Base-by-base conservation (phyloP, 92 coral and sea anemone genomes). In the Pocillopora grandis region DNA sequence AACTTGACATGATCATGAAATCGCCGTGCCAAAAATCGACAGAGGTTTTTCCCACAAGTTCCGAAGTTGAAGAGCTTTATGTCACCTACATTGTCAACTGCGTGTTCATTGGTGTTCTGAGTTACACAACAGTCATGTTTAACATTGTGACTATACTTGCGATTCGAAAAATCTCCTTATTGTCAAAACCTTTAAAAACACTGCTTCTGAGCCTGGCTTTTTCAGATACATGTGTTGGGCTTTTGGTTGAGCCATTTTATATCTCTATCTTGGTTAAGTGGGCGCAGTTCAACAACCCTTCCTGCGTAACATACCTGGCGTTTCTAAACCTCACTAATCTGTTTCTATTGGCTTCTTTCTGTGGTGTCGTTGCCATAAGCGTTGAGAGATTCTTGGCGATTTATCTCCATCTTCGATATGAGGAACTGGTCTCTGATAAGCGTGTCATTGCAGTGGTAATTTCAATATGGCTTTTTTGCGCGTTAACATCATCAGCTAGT, bases 341-440 rank as follows among this genome's bases (percentile, higher is more conserved):
- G 67, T 80, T 80, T 52, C 70, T 76, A 17, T 58, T 76, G 19
- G 76, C 85, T 18, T 70, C 85, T 55, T 57, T 80, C 36, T 80
- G 69, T 59, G 85, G 85, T 2, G 85, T 80, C 1, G 71, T 80
- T 37, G 85, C 85, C 2, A 36, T 80, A 0, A 80, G 85, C 20
- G 6, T 80, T 0, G 85, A 80, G 12, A 57, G 85, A 17, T 80
- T 58, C 59, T 27, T 70, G 85, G 85, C 85, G 6, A 48, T 80
- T 5, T 58, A 80, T 58, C 85, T 80, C 17, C 85, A 80, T 23
- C 76, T 80, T 36, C 31, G 85, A 58, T 80, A 80, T 58, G 76
- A 71, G 5, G 77, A 59, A 19, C 77, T 80, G n/a, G 85, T 80
- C 3, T 69, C 85, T 0, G 58, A 60, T 12, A 80, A 27, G 73